Conservation (phyloP, 2,113 vertebrate species). For the Anser cygnoides region DNA sequence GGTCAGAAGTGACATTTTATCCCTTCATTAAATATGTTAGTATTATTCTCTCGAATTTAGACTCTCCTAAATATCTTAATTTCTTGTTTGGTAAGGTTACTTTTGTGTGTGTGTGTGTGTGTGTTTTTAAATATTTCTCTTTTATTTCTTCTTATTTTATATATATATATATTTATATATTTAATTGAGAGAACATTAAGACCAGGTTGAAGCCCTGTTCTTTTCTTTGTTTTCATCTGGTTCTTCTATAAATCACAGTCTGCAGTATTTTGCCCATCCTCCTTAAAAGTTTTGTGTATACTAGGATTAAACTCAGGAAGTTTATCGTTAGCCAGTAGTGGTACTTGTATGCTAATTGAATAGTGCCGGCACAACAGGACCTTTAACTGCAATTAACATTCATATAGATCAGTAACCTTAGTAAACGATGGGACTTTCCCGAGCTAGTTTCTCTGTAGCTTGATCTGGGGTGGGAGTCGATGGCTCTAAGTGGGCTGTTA, state of each 20-base stretch:
- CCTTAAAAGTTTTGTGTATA: neutral
- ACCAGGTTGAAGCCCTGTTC: neutral
- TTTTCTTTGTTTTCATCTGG: neutral
- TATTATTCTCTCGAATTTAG: neutral
- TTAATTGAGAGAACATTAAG: neutral
- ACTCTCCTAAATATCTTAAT: neutral
- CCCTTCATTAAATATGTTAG: neutral
- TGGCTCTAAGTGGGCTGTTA: neutral
- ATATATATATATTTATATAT: neutral
- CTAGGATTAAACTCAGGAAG: neutral
- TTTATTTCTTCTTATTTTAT: neutral
- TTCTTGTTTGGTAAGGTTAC: neutral
- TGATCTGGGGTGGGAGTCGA: neutral
- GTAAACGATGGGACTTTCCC: conserved; percentile 15
- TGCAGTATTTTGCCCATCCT: neutral
- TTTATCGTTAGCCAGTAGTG: neutral
- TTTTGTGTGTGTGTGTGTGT: neutral
- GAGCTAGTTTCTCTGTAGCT: neutral
- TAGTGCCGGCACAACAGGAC: neutral
- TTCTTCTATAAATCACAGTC: neutral
- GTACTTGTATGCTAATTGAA: neutral
- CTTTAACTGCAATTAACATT: conserved; percentile 9
- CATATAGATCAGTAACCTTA: neutral
- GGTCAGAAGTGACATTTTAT: neutral
- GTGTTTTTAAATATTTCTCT: too few species aligned